Evolutionary conservation across 2,888 invertebrate genomes (phyloP), one percentile per base, ranked within the genome.

Genomic region (Lasioglossum figueresi): DNA sequence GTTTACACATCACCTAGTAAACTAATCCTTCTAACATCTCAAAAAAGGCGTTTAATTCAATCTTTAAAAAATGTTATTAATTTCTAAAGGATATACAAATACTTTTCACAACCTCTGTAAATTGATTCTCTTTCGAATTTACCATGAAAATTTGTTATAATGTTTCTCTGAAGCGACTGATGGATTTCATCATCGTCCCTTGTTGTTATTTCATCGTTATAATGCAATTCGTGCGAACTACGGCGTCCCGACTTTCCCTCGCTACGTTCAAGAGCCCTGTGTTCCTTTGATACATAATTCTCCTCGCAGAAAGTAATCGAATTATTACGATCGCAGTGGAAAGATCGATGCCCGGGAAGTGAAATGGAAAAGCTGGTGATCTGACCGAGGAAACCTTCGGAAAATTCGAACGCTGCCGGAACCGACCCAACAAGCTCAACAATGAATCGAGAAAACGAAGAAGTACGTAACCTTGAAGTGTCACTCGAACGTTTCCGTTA

Each of bases 371-470:
- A n/a, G 59, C 52, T 68, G 23, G 71, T 27, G 48, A 19, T 76
- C 68, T 76, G 85, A 81, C 76, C 59, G 12, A 37, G 56, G 72
- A 78, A 72, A 76, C 73, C 59, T 6, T 59, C 27, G 59, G 27
- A 31, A 27, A 16, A 19, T 77, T 45, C 48, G n/a, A 79, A 80
- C 70, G 43, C 56, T 59, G 68, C 70, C 70, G 59, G 43, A 73
- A 81, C 66, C 48, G 76, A 56, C 68, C 40, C 45, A 43, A 73
- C 19, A 34, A 66, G 27, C 66, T 79, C 71, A 74, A 92, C 88
- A 78, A 94, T 94, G 94, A 94, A 93, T 92, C 94, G 93, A 84
- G 94, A 94, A 83, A 94, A 92, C 92, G 94, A 94, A 82, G 94
- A 94, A 92, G 94, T 94, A 90, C 92, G 93, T 92, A 45, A 5